Conservation (phyloP, 2,113 vertebrate species). For the Calidris pugnax region DNA sequence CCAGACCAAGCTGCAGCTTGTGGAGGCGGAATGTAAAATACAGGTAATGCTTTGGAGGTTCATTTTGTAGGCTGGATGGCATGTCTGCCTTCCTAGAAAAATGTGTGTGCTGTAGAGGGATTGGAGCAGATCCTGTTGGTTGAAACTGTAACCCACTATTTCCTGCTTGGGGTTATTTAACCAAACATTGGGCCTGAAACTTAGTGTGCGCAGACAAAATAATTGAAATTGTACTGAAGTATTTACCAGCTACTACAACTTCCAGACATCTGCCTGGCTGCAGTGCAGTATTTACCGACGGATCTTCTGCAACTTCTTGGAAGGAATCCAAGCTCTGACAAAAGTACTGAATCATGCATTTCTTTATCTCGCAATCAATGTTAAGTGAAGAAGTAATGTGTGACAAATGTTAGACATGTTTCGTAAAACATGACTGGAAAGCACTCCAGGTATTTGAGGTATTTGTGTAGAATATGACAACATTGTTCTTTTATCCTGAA, state of each 20-base stretch:
- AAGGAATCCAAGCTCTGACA: constrained; percentile 30
- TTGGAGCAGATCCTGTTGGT: not conserved
- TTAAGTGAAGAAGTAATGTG: not conserved
- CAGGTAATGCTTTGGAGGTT: constrained; percentile 79
- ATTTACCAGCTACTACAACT: constrained; percentile 20
- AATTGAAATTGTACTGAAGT: constrained; percentile 10
- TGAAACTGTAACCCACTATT: constrained; percentile 34
- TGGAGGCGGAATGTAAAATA: constrained; percentile 98
- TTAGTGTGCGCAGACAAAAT: not conserved
- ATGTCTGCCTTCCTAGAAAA: constrained; percentile 1
- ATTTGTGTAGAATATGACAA: not conserved
- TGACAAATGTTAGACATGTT: constrained; percentile 44
- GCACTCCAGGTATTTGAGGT: not conserved
- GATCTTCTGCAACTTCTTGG: constrained; percentile 26
- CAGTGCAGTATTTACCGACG: constrained; percentile 3
- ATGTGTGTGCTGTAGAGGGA: not conserved
- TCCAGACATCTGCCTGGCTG: constrained; percentile 54
- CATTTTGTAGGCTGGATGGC: not conserved
- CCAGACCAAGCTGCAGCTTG: constrained; percentile 97
- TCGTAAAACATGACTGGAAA: not conserved
- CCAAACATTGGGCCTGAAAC: constrained; percentile 17
- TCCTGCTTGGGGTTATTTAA: constrained; percentile 21
- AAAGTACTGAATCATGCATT: constrained; percentile 14
- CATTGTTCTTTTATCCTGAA: not conserved
- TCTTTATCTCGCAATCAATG: constrained; percentile 10